These are phyloP conservation scores for Psettodes erumei DNA, from an alignment of 2,113 vertebrate genomes.

Conservation along the genomic window DNA sequence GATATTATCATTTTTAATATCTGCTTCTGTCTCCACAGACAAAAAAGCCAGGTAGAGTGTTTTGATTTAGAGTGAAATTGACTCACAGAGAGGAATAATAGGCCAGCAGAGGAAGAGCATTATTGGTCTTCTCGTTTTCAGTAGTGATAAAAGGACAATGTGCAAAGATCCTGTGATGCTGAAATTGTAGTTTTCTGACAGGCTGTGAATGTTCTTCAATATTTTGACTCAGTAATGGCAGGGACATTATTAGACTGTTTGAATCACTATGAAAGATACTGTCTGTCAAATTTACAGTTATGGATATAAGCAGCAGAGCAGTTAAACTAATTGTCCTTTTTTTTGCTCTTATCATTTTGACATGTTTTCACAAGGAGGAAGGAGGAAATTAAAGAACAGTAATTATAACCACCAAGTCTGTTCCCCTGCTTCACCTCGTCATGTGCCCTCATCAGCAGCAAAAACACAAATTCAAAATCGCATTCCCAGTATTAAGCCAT, in stretches of 20 bases:
- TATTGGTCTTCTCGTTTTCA: constrained; percentile 46
- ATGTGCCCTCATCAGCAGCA: constrained; percentile 11
- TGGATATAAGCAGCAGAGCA: constrained; percentile 17
- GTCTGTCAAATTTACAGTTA: constrained; percentile 28
- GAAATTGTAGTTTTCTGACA: constrained; percentile 28
- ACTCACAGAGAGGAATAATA: constrained; percentile 37
- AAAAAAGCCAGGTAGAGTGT: not conserved
- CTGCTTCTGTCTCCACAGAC: constrained; percentile 3
- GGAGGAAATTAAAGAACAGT: constrained; percentile 12
- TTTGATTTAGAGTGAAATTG: constrained; percentile 51
- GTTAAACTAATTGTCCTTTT: constrained; percentile 13
- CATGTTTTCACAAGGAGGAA: constrained; percentile 38
- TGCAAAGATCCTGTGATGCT: constrained; percentile 16
- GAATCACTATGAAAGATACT: constrained; percentile 27
- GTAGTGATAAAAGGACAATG: constrained; percentile 39
- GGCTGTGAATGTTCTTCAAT: constrained; percentile 33
- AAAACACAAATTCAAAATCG: constrained; percentile 18
- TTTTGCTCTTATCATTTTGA: constrained; percentile 41
- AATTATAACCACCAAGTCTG: constrained; percentile 36
- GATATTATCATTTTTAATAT: constrained; percentile 42
- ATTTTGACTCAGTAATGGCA: constrained; percentile 52
- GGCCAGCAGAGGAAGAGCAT: constrained; percentile 17
- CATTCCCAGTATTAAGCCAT: not conserved
- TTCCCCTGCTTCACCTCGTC: constrained; percentile 24
- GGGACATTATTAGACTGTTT: constrained; percentile 43